Percentiles rank a stretch among this genome's conserved stretches.
These are phyloP conservation scores for Uropetala carovei DNA, from an alignment of 2,888 invertebrate genomes.

Conservation along the genomic window DNA sequence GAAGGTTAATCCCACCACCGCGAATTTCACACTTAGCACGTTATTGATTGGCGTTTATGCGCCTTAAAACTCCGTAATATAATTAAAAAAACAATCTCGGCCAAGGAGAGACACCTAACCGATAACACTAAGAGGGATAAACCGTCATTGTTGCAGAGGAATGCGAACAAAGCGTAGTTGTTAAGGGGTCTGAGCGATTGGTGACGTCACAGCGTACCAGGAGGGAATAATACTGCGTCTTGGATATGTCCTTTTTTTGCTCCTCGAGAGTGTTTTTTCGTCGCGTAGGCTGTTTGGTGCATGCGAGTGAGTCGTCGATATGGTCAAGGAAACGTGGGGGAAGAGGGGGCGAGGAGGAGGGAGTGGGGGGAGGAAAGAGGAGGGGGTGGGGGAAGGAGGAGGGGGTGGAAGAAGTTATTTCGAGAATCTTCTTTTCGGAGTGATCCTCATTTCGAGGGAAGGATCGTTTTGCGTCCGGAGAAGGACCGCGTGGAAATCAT, in stretches of 20 bases:
- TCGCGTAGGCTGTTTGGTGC: not conserved
- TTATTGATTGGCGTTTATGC: no score
- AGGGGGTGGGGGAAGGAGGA: constrained; percentile 52
- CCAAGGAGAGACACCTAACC: no score
- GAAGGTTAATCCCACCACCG: no score
- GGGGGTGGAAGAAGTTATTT: constrained; percentile 75
- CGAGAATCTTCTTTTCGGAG: constrained; percentile 71
- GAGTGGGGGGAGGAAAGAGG: constrained; percentile 31
- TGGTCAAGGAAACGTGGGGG: not conserved
- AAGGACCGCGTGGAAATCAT: not conserved
- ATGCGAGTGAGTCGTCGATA: constrained; percentile 6
- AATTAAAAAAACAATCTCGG: no score
- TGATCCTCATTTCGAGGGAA: constrained; percentile 3
- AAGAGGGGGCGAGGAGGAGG: constrained; percentile 22
- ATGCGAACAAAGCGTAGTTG: no score
- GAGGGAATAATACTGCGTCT: not conserved
- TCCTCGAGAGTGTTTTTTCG: not conserved
- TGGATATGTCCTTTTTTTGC: not conserved
- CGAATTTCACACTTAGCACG: no score
- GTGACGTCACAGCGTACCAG: not conserved
- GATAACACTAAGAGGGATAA: no score
- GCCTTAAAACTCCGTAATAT: no score
- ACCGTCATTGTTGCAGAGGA: no score
- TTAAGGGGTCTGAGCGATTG: not conserved
- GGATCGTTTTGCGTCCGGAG: not conserved